Percentiles rank a stretch among this genome's conserved stretches.
Conservation (phyloP, 2,797 vertebrate genomes). For the Uromys caudimaculatus region DNA sequence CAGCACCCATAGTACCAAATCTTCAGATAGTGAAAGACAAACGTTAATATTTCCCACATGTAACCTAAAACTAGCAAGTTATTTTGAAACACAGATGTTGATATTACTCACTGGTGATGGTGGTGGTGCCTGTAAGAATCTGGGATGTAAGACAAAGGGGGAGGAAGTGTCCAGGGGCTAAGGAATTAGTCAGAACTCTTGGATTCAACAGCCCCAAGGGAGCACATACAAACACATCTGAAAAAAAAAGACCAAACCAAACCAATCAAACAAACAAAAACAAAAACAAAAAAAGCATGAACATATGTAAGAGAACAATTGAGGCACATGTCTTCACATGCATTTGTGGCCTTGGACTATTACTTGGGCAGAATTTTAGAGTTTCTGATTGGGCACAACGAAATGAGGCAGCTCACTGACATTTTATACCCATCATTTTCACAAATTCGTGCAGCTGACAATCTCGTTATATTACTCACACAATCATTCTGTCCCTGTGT, state of each 20-base stretch:
- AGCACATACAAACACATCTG: background rate
- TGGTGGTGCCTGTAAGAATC: background rate
- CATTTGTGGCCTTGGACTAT: background rate
- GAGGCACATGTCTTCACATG: background rate
- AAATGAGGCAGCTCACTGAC: background rate
- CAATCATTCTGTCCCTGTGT: background rate
- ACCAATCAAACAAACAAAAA: background rate
- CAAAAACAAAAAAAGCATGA: background rate
- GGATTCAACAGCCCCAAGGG: background rate
- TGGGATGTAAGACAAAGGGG: background rate
- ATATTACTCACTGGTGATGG: background rate
- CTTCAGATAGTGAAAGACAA: background rate
- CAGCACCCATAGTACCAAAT: background rate
- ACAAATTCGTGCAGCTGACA: background rate
- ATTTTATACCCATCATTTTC: background rate
- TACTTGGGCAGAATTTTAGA: background rate
- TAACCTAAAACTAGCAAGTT: background rate
- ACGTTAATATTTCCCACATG: background rate
- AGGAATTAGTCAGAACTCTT: background rate
- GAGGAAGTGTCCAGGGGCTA: background rate
- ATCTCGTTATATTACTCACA: background rate
- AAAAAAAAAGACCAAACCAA: too few relatives aligned
- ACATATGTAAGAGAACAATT: background rate
- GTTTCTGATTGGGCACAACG: background rate
- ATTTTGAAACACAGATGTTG: background rate